Percentiles rank a stretch among this genome's conserved stretches.
These are phyloP conservation scores for Schizopygopsis pylzovi DNA, from an alignment of 2,797 vertebrate genomes.

Conservation along the genomic window DNA sequence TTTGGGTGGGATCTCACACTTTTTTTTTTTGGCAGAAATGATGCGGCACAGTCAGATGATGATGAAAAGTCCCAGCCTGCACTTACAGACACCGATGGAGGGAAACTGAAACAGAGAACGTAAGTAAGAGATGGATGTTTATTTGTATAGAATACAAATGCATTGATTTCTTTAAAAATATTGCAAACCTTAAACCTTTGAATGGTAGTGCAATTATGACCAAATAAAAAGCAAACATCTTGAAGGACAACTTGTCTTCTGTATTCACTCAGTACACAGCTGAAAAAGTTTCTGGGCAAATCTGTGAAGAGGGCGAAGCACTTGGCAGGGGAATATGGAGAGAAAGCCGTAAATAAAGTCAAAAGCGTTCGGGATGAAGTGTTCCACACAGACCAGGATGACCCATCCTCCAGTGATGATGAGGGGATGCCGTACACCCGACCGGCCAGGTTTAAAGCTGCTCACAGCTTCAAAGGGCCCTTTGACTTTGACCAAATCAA, in stretches of 20 bases:
- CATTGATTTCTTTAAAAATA: not conserved
- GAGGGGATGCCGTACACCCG: constrained; percentile 99
- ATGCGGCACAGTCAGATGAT: constrained; percentile 95
- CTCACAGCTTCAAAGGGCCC: constrained; percentile 97
- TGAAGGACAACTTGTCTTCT: not conserved
- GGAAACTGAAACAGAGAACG: constrained; percentile 98
- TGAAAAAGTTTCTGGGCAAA: constrained; percentile 97
- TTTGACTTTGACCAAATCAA: constrained; percentile 99
- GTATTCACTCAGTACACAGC: constrained; percentile 83
- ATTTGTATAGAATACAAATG: not conserved
- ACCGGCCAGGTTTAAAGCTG: constrained; percentile 96
- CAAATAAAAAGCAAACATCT: not conserved
- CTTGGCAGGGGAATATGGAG: constrained; percentile 95
- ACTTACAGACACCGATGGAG: constrained; percentile 89
- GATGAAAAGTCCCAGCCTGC: constrained; percentile 92
- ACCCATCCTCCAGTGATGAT: constrained; percentile 96
- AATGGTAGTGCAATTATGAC: not conserved
- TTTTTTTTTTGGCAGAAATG: constrained; percentile 80
- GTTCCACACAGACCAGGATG: constrained; percentile 96
- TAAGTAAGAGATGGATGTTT: constrained; percentile 82
- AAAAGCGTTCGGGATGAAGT: constrained; percentile 99
- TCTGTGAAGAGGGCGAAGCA: constrained; percentile 97
- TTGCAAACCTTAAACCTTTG: not conserved
- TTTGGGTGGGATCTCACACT: constrained; percentile 16
- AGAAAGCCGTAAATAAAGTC: constrained; percentile 98